These are phyloP conservation scores for Amphiprion ocellaris DNA, from an alignment of 2,113 vertebrate species.

Conservation along the genomic window DNA sequence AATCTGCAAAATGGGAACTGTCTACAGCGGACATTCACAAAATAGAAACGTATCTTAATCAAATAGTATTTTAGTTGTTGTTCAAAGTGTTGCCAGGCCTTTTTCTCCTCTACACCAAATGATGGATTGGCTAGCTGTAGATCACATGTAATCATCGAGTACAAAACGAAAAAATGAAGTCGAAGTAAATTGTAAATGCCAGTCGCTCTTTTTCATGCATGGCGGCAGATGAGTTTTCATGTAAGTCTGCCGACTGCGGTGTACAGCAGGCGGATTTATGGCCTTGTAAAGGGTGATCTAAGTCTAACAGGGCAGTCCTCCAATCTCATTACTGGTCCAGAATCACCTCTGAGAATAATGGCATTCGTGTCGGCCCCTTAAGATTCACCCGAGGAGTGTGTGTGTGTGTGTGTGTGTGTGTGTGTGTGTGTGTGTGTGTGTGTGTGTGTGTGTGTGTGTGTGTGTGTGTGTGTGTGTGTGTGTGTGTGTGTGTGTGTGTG, in stretches of 20 bases:
- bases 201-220: background rate
- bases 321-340: conserved; percentile 75
- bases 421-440: background rate
- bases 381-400: conserved; percentile 51
- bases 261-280: conserved; percentile 60
- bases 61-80: too few relatives aligned
- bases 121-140: background rate
- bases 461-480: too few relatives aligned
- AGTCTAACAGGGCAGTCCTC: conserved; percentile 59
- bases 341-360: conserved; percentile 70
- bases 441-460: too few relatives aligned
- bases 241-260: conserved; percentile 38
- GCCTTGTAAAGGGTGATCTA: conserved; percentile 52
- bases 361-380: conserved; percentile 43
- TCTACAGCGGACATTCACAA: too few relatives aligned
- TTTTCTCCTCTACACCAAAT: background rate
- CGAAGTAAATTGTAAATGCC: background rate
- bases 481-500: conserved; percentile 10
- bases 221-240: conserved; percentile 18
- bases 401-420: conserved; percentile 22
- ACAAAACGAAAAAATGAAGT: background rate
- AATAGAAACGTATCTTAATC: too few relatives aligned
- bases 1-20: too few relatives aligned
- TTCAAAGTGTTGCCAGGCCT: background rate
- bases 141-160: background rate